Evolutionary conservation across 2,888 invertebrate genomes (phyloP), one percentile per base, ranked within the genome.

Genomic region (Mesoligia furuncula): DNA sequence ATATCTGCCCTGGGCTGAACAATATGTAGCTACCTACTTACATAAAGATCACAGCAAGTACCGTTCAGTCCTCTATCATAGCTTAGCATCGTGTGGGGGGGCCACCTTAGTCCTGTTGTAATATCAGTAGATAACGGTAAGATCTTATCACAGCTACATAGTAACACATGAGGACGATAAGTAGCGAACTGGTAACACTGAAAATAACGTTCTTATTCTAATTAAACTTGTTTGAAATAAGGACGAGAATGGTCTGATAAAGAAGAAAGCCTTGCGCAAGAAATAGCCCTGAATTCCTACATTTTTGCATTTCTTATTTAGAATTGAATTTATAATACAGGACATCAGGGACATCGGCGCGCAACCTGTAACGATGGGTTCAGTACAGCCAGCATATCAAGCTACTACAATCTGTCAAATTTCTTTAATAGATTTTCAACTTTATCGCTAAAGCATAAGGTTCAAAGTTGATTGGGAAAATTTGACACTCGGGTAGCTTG

Each of bases 101-200:
- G 45, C 71, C 84, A 24, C 70, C 62, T 75, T 67, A 82, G 42
- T 59, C 85, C 67, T 75, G 75, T 73, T 51, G 51, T 65, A 73
- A 73, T 71, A 85, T 83, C 79, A 78, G 54, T 83, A 83, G 86
- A 83, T 85, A 85, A 83, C 83, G 45, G 73, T 64, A 64, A 70
- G 71, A 85, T 83, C 27, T 83, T 83, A 85, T 73, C 78, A 71
- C 36, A 70, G 31, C 42, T 72, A n/a, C n/a, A n/a, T n/a, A 17
- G 61, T 67, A 76, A 82, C 77, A 67, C 66, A 51, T 31, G 61
- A 24, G 51, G 39, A 51, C 31, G 61, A 81, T 77, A 73, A 77
- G 62, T 67, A 76, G 45, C 54, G 17, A 77, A 71, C 83, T 54
- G 36, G 67, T 64, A 77, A 42, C 65, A 42, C 42, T 74, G 7